These are phyloP conservation scores for Dicerorhinus sumatrensis DNA, from an alignment of 2,113 vertebrate species.

Conservation along the genomic window DNA sequence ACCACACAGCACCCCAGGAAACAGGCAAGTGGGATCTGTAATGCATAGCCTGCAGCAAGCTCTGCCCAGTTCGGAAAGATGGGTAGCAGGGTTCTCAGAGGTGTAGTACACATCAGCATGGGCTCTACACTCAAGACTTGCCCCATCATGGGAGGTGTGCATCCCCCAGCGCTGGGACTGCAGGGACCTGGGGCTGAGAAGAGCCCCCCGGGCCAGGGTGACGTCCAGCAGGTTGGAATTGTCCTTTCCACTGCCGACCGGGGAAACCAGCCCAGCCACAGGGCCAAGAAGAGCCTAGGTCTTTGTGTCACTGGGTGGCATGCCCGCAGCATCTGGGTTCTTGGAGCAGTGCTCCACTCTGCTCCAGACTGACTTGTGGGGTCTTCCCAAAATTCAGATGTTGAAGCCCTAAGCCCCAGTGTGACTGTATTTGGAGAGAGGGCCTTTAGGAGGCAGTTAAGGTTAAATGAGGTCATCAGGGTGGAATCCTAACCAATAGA, in stretches of 20 bases:
- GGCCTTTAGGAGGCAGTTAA: background rate
- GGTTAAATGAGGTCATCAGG: background rate
- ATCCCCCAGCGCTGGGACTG: background rate
- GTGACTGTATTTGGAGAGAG: background rate
- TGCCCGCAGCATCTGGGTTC: background rate
- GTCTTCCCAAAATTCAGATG: background rate
- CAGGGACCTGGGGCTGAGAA: background rate
- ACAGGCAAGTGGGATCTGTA: background rate
- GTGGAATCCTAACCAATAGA: background rate
- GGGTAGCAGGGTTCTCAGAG: background rate
- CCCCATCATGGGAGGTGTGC: background rate
- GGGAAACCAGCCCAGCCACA: background rate
- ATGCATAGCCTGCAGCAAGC: background rate
- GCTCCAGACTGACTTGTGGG: background rate
- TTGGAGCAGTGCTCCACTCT: background rate
- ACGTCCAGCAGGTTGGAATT: no score
- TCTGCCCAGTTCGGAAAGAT: background rate
- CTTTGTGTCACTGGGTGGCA: background rate
- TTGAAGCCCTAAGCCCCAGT: background rate
- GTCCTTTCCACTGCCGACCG: background rate
- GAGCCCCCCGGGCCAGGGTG: background rate
- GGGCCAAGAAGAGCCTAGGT: background rate
- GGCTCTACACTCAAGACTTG: no score
- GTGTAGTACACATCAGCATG: rapidly evolving
- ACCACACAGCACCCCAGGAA: background rate